Conservation (phyloP, 2,113 vertebrate genomes). For the Bos javanicus region DNA sequence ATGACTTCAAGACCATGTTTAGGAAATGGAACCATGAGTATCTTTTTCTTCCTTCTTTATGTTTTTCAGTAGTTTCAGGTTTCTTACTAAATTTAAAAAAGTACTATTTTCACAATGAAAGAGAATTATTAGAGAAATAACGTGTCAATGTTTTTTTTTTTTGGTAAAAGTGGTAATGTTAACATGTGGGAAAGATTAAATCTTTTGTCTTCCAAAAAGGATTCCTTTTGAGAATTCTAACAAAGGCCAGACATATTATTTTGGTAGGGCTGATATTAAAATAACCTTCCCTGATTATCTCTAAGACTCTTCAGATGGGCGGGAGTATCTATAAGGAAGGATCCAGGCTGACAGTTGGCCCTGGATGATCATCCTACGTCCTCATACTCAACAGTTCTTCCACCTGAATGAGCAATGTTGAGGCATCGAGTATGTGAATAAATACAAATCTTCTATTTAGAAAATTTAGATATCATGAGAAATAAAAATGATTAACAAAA, state of each 20-base stretch:
- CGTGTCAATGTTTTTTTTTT: neutral
- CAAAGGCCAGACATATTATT: neutral
- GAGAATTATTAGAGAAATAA: neutral
- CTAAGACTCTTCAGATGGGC: neutral
- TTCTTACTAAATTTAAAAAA: neutral
- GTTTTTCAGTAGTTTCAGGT: neutral
- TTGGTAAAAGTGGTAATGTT: neutral
- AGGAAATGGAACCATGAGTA: neutral
- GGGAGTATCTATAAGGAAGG: neutral
- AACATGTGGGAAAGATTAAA: neutral
- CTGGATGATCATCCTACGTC: neutral
- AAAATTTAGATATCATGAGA: neutral
- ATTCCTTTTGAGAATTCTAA: neutral
- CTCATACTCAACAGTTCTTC: neutral
- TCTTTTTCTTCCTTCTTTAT: neutral
- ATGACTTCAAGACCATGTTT: neutral
- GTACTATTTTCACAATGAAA: neutral
- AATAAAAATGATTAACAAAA: neutral
- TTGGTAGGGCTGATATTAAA: neutral
- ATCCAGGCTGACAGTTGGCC: neutral
- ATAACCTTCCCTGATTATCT: neutral
- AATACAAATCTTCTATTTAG: neutral
- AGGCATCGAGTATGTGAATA: neutral
- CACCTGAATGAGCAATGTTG: neutral
- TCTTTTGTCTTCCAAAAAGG: neutral